Base-by-base conservation (phyloP, 1,140 invertebrate species). In the Leptinotarsa undecemlineata region DNA sequence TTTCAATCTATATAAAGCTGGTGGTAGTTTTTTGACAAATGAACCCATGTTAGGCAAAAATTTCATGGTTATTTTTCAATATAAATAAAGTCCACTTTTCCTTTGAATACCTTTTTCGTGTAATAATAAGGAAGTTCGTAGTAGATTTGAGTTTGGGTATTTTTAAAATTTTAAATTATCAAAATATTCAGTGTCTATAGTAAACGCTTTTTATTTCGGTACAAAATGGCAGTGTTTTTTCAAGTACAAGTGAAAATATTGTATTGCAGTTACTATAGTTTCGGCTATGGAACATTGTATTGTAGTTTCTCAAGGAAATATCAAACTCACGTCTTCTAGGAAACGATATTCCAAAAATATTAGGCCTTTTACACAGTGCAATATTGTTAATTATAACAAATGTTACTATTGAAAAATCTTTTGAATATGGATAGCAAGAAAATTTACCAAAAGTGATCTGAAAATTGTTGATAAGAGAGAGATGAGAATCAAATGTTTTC, bases 141-240 rank as follows among this genome's bases (percentile, higher is more conserved):
- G 51, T 15, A 57, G n/a, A 57, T 57, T 19, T 57, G 51, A 57
- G 51, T 57, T 57, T 19, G 51, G 17, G 17, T 8, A 57, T 57
- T 57, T 57, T 57, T 8, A 57, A 57, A 57, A 57, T 57, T 57
- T 57, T 8, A 57, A 57, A 57, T 57, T 57, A 57, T 57, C 51
- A 57, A 57, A 57, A 57, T 57, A 57, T 57, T 15, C n/a, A 5
- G 6, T 57, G 15, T 57, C 51, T 57, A 57, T 57, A 57, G 51
- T 57, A 63, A 66, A 66, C 13, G 4, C 5, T 68, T 68, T 68
- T 68, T 17, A 47, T 19, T 68, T 68, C 66, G 14, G 66, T 68
- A 68, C 66, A 68, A 68, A 68, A 68, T 68, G 66, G 66, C 66
- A 68, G 66, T 68, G 66, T 68, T 48, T 33, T 33, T 33, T 33